Conservation (phyloP, 2,888 invertebrate genomes). For the Heliconius hortense region DNA sequence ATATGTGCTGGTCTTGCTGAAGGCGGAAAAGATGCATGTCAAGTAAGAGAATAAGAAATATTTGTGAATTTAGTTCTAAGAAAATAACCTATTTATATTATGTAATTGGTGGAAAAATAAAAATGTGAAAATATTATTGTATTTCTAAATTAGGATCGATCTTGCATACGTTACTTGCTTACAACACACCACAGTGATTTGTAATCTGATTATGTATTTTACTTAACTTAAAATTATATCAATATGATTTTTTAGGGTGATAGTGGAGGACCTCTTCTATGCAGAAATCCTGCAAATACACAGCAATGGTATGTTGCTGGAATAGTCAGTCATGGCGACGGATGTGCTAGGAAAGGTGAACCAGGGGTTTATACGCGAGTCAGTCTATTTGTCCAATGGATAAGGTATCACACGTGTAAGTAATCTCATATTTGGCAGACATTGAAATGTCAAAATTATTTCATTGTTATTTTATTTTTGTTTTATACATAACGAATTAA, state of each 20-base stretch:
- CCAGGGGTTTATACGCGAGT: slow-evolving; percentile 93
- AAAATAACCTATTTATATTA: too few species aligned
- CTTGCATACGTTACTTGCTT: too few species aligned
- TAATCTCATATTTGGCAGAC: slow-evolving; percentile 33
- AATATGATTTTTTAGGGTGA: slow-evolving; percentile 80
- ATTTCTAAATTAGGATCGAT: too few species aligned
- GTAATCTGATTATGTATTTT: neutral
- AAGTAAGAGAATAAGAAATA: slow-evolving; percentile 7
- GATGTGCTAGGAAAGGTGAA: slow-evolving; percentile 89
- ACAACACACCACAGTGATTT: neutral
- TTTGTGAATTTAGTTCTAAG: neutral
- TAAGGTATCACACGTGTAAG: slow-evolving; percentile 83
- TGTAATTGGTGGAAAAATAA: too few species aligned
- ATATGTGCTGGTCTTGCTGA: too few species aligned
- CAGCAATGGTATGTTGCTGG: slow-evolving; percentile 91
- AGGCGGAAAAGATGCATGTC: too few species aligned
- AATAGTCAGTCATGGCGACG: slow-evolving; percentile 93
- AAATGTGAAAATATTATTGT: too few species aligned
- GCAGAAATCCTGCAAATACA: slow-evolving; percentile 85
- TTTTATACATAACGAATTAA: neutral
- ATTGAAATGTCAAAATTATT: neutral
- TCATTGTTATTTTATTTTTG: neutral
- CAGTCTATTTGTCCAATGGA: slow-evolving; percentile 88
- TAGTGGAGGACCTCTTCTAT: slow-evolving; percentile 92
- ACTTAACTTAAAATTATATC: neutral